A percentile compares a stretch with the other conserved stretches of the same genome.
Conservation (phyloP, 1,140 invertebrate species). For the Magallana ariakensis region DNA sequence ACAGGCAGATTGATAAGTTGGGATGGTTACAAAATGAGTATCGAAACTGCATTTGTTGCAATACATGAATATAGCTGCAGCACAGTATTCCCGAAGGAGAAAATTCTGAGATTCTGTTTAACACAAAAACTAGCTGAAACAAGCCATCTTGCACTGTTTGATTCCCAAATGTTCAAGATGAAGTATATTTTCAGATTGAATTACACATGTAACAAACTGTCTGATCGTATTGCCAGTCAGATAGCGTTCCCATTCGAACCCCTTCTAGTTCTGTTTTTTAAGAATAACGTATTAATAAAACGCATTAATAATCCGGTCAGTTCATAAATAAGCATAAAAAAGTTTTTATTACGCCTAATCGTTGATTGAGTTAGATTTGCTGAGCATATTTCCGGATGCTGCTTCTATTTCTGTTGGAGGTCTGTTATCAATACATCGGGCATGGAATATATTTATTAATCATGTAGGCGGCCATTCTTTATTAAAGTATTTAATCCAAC, state of each 20-base stretch:
- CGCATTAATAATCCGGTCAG: neutral
- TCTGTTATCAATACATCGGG: slow-evolving; percentile 3
- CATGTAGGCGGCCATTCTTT: slow-evolving; percentile 29
- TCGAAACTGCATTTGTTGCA: neutral
- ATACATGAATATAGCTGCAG: neutral
- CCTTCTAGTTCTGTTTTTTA: too few relatives aligned
- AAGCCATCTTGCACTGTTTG: neutral
- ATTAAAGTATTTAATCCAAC: slow-evolving; percentile 20
- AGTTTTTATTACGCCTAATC: slow-evolving; percentile 11
- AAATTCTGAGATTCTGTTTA: neutral
- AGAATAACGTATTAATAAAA: neutral
- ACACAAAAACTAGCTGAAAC: neutral
- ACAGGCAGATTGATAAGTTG: neutral
- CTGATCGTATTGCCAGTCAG: neutral
- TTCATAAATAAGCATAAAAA: neutral
- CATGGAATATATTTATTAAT: slow-evolving; percentile 10
- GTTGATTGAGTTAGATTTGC: slow-evolving; percentile 22
- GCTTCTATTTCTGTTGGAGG: slow-evolving; percentile 8
- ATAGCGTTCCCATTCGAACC: neutral
- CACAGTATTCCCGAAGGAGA: neutral
- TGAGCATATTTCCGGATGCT: slow-evolving; percentile 21
- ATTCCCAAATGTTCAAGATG: neutral
- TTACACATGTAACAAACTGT: neutral
- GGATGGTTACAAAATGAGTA: neutral
- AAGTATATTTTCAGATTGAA: neutral